Base-by-base conservation (phyloP, 1,140 invertebrate species). In the Aphidius ervi region DNA sequence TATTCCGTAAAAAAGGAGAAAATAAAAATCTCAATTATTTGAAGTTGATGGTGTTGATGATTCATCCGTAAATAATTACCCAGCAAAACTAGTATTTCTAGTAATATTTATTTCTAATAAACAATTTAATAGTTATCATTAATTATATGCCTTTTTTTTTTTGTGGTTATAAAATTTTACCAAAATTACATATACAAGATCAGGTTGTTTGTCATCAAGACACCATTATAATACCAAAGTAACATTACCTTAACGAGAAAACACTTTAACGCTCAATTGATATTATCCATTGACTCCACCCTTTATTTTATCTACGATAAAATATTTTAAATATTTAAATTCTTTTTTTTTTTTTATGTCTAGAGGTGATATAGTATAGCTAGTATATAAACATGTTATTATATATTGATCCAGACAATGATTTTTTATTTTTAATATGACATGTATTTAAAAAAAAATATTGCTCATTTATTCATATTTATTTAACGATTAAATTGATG, bases 191-290 rank as follows among this genome's bases (percentile, higher is more conserved):
- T 52, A 31, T 31, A 31, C 49, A 9, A 52, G 9, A 31, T 52
- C 37, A 39, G 31, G 20, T 9, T 16, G 43, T 56, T 56, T 16
- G 20, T 56, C 55, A 56, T 56, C 55, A 46, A 56, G 55, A 6
- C 55, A 31, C 23, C 23, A 31, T 31, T 1, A 31, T 31, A 31
- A 31, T 31, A 31, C 23, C 4, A 31, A 31, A 31, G 2, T 31
- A 31, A 31, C 23, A 31, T 31, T 31, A 31, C 43, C 10, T 56
- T 56, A 56, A 56, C 43, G 55, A 56, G 43, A 31, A 31, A 56
- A 56, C 55, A 56, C 42, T 56, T 56, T 56, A 56, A 56, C 55
- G 45, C n/a, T 56, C n/a, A 56, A 56, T 56, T 56, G 55, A 56
- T 56, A 56, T 56, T 56, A 23, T 31, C n/a, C 45, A 46, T 37